phyloP scores from a whole-genome alignment of 2,888 invertebrate genomes.

The Esperia sulphurella region DNA sequence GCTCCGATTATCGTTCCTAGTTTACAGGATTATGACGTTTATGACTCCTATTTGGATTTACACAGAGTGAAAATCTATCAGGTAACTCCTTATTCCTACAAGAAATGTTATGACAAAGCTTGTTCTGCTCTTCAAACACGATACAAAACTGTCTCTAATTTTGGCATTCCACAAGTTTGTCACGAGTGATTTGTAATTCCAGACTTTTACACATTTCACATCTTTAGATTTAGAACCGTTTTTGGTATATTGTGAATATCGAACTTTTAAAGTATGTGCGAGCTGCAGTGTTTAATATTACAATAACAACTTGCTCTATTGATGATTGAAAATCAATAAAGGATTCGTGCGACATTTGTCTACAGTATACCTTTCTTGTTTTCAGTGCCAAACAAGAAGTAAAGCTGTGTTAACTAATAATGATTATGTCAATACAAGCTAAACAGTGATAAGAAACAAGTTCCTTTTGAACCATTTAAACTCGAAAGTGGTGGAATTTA shows the following conservation, averaged over 20 bases:
- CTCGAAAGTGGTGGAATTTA: slow-evolving; percentile 11
- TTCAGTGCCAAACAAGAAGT: neutral
- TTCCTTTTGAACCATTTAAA: neutral
- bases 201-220: neutral
- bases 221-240: neutral
- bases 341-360: neutral
- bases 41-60: slow-evolving; percentile 48
- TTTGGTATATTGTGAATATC: neutral
- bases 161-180: slow-evolving; percentile 72
- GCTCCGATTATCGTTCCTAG: slow-evolving; percentile 65
- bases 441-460: slow-evolving; percentile 1
- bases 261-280: neutral
- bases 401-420: neutral
- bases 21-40: slow-evolving; percentile 67
- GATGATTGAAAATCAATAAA: neutral
- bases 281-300: neutral
- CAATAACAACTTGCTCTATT: neutral
- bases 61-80: slow-evolving; percentile 50
- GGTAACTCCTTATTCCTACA: slow-evolving; percentile 43
- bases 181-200: slow-evolving; percentile 50
- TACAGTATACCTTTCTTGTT: neutral
- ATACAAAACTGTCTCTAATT: slow-evolving; percentile 68
- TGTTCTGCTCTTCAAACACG: slow-evolving; percentile 21
- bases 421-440: slow-evolving; percentile 5
- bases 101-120: slow-evolving; percentile 14